These are phyloP conservation scores for Dichetophora obliterata DNA, from an alignment of 2,888 invertebrate species.

Conservation along the genomic window DNA sequence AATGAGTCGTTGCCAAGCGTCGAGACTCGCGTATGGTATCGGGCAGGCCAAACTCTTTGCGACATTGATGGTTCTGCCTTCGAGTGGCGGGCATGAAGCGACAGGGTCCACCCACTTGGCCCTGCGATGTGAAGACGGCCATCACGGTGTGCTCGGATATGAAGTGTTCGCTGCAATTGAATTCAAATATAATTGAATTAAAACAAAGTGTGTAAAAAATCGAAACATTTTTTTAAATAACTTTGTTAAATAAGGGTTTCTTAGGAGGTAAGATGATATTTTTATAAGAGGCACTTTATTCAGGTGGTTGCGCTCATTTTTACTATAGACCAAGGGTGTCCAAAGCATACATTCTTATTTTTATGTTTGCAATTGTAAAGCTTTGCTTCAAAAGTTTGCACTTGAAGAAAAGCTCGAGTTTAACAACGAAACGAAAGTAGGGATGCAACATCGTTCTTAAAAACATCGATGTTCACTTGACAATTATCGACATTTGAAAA, in stretches of 20 bases:
- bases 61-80: constrained; percentile 76
- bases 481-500: too few species aligned
- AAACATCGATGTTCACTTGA: too few species aligned
- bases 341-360: too few species aligned
- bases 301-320: too few species aligned
- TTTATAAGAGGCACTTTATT: not conserved
- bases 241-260: too few species aligned
- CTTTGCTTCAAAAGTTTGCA: too few species aligned
- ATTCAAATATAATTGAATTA: not conserved
- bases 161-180: constrained; percentile 63
- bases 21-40: constrained; percentile 73
- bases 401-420: too few species aligned
- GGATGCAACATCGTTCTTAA: too few species aligned
- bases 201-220: not conserved
- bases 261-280: not conserved
- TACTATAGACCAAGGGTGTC: too few species aligned
- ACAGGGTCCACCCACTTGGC: constrained; percentile 72
- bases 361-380: too few species aligned
- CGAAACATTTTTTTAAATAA: too few species aligned
- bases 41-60: constrained; percentile 73
- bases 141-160: constrained; percentile 69
- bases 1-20: constrained; percentile 74
- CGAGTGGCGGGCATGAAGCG: constrained; percentile 74
- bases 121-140: constrained; percentile 68
- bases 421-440: too few species aligned